Base-by-base conservation (phyloP, 2,113 vertebrate genomes). In the Solea solea region DNA sequence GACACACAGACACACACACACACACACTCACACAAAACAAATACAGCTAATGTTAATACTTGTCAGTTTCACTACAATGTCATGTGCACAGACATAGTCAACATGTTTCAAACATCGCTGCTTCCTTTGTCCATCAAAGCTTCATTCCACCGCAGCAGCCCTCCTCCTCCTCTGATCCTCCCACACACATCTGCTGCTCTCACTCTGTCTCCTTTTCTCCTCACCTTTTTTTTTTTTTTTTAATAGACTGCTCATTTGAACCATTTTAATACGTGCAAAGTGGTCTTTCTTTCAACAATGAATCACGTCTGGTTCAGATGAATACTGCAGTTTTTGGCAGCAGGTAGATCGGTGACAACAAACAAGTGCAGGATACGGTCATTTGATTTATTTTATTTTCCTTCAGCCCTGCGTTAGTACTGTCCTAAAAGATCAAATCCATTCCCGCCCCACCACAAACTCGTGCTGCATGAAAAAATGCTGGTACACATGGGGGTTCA, bases 121-220 rank as follows among this genome's bases (percentile, higher is more conserved):
- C 57, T 56, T 72, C 27, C 45, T 74, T 88, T 80, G 74, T 82
- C 64, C 46, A 54, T 80, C 66, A 77, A 83, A 79, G 66, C 21
- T 42, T 58, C 11, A 4, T 69, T 70, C 50, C 46, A 61, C 49
- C 62, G 63, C 42, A 51, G 66, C 66, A 53, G 39, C 52, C 51
- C 68, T 72, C 52, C 46, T 72, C 52, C 46, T 46, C 72, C 69
- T 56, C 72, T 73, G 66, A 80, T 86, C 84, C 82, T 90, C 90
- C 90, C 79, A 88, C 90, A 88, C 87, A 88, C 82, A 91, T 78
- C 81, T 87, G 83, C 76, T 76, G 71, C 68, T 83, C 76, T 80
- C 73, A 15, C 12, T 81, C 73, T 74, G 64, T 85, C 68, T 45
- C 39, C 9, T 46, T 41, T 62, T 60, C 64, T 51, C 16, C 56